A percentile compares a stretch with the other conserved stretches of the same genome.
phyloP scores from a whole-genome alignment of 2,113 vertebrate species.

The Carlito syrichta region DNA sequence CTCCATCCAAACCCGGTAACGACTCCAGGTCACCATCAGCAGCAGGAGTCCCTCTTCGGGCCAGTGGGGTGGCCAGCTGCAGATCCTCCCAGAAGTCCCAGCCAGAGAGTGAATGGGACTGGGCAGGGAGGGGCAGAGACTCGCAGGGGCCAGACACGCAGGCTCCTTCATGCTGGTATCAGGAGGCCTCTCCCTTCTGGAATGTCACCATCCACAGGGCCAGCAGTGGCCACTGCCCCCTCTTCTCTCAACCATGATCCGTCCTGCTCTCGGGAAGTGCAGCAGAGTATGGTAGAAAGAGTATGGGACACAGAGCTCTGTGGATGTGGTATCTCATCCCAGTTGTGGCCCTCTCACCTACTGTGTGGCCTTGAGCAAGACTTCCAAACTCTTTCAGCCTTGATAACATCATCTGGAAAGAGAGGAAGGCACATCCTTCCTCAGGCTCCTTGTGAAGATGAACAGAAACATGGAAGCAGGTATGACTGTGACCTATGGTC shows the following conservation, averaged over 20 bases:
- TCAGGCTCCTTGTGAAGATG: not conserved
- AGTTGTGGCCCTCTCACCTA: no score
- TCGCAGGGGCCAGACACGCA: not conserved
- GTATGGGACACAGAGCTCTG: not conserved
- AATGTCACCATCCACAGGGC: rapidly evolving
- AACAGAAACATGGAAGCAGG: not conserved
- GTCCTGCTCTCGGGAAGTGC: not conserved
- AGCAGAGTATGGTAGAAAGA: not conserved
- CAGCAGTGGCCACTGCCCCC: not conserved
- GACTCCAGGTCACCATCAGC: not conserved
- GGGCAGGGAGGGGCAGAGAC: rapidly evolving
- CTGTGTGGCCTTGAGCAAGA: not conserved
- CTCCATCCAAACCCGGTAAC: not conserved
- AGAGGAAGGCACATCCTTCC: not conserved
- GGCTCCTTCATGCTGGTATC: not conserved
- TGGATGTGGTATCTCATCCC: not conserved
- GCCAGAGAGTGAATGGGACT: not conserved
- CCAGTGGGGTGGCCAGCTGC: not conserved
- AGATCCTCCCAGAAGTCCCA: no score
- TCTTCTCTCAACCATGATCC: not conserved
- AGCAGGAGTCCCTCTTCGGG: not conserved
- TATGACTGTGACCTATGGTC: not conserved
- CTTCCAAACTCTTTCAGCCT: not conserved
- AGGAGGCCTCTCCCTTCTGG: not conserved
- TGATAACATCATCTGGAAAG: not conserved